Conservation (phyloP, 2,797 vertebrate species). For the Acomys russatus region DNA sequence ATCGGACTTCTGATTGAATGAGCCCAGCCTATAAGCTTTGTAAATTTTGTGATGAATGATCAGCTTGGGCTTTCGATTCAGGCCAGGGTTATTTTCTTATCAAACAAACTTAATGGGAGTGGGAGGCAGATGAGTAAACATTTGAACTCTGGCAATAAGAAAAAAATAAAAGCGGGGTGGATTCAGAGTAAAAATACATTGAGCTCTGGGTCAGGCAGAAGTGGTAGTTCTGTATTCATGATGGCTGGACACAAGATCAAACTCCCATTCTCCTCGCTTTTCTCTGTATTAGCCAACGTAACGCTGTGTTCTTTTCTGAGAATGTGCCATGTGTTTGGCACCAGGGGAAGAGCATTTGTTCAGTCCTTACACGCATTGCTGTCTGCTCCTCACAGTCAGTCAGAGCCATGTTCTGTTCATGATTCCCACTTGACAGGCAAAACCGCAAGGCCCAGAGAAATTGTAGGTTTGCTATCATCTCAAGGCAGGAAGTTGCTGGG, state of each 20-base stretch:
- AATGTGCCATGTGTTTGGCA: accelerated
- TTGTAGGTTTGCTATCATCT: not conserved
- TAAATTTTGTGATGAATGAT: constrained; percentile 39
- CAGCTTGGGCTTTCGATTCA: constrained; percentile 37
- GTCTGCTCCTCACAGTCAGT: not conserved
- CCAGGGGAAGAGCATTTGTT: not conserved
- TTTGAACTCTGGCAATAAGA: not conserved
- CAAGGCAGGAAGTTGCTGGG: not conserved
- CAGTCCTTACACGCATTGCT: not conserved
- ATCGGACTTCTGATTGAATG: not conserved
- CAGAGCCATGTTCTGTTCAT: not conserved
- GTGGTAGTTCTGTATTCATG: not conserved
- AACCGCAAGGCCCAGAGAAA: not conserved
- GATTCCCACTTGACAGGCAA: not conserved
- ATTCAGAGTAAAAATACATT: not conserved
- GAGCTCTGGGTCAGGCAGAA: not conserved
- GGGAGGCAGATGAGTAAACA: constrained; percentile 35
- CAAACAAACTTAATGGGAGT: not conserved
- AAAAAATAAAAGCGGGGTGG: too few species aligned
- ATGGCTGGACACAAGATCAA: not conserved
- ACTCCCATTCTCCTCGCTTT: too few species aligned
- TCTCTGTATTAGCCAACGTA: not conserved
- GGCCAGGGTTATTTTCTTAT: constrained; percentile 29
- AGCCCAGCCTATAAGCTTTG: not conserved
- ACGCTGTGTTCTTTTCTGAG: not conserved